Base-by-base conservation (phyloP, 2,113 vertebrate species). In the Puma concolor region DNA sequence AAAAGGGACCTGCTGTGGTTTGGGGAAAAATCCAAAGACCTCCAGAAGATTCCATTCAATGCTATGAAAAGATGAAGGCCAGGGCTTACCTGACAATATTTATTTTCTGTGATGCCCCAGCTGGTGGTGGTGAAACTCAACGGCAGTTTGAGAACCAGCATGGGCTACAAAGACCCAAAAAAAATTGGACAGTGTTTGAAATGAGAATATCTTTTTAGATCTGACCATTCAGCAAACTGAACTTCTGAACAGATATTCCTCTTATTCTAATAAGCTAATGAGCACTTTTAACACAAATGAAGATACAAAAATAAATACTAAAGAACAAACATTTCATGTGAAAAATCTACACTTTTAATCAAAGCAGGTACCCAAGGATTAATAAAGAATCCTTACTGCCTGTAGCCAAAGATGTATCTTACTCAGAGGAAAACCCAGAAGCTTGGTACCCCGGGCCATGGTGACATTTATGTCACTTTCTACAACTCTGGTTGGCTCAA, bases 261-360 rank as follows among this genome's bases (percentile, higher is more conserved):
- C 99, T 99, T 5, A 99, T 99, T 74, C 99, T 99, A 94, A 99
- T 99, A 99, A 99, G 99, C 99, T 99, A 93, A 99, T 99, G 99
- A 99, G 99, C 97, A 99, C 99, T 96, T 99, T 99, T 99, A 99
- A 99, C 98, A 99, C 99, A 0, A 99, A 99, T 3, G 99, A 99
- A 0, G 99, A 99, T 98, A 99, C 99, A 0, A 99, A 99, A 98
- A 99, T 33, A 99, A 98, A 99, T 99, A 98, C 98, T 99, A 98
- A 99, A 99, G 60, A 99, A 99, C 97, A 99, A 99, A 81, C 99
- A 99, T 97, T 99, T 98, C 98, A 98, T 3, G 99, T 99, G 14
- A 98, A 99, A 99, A 97, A 99, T 99, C 76, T 99, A 99, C 96
- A 99, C 99, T 86, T 99, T 99, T 97, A 99, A 99, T 98, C 99